Base-by-base conservation (phyloP, 1,140 invertebrate genomes). In the Chymomyza costata region DNA sequence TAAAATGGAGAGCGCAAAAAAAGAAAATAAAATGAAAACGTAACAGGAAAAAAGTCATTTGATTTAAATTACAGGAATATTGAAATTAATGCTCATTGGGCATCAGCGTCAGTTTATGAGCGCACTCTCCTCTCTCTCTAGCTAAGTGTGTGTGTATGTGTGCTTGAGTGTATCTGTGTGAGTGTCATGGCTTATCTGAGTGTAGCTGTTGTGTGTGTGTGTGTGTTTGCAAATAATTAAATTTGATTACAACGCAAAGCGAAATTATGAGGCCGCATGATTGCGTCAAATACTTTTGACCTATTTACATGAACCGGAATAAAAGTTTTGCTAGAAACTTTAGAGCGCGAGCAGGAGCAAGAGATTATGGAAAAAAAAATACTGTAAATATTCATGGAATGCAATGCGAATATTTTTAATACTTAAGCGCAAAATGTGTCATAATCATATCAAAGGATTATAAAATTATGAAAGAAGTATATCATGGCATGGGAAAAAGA, bases 31-130 rank as follows among this genome's bases (percentile, higher is more conserved):
- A 35, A 37, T 25, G 45, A n/a, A 35, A 34, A 25, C 28, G 28
- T 17, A 16, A 10, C 18, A n/a, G 30, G 32, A 54, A 40, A 49
- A 58, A 52, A 62, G 54, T 51, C 47, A 60, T 51, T 41, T 43
- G 59, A 78, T 71, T 78, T 67, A 63, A 80, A 78, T 80, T 64
- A 38, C 52, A 31, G 38, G 65, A 71, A 64, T 67, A 73, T 67
- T 68, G 53, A 67, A 67, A 60, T 64, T 41, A 64, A 80, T 71
- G 51, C 45, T 43, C 40, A 37, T 11, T 17, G 14, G 5, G 52
- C 8, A 31, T 18, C 28, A 53, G 50, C 28, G 35, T 28, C 56
- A 25, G 34, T 41, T 47, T 40, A 47, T 43, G 28, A 18, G 18
- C 25, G 25, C 10, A 6, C 25, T n/a, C n/a, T n/a, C n/a, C n/a